phyloP scores from a whole-genome alignment of 2,113 vertebrate genomes.

The human region DNA sequence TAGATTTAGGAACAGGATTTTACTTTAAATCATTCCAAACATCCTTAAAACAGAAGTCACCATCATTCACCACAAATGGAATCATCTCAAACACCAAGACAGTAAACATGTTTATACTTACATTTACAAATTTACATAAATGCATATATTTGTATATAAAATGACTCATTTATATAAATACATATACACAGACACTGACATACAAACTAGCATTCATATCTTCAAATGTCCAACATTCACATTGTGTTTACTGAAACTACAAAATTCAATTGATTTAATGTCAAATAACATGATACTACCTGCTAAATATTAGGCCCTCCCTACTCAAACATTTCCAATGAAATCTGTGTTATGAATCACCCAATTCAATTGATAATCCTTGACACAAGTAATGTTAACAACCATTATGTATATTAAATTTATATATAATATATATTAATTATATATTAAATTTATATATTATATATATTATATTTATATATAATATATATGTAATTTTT shows the following conservation, averaged over 20 bases:
- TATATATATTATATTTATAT: not conserved
- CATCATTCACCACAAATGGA: not conserved
- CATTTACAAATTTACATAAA: not conserved
- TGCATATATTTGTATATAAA: not conserved
- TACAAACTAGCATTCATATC: not conserved
- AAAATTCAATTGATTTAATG: not conserved
- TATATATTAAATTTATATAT: not conserved
- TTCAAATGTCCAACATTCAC: not conserved
- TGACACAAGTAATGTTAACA: not conserved
- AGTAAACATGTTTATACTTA: not conserved
- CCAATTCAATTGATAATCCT: not conserved
- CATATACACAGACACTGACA: not conserved
- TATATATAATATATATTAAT: no score
- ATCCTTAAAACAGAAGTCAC: not conserved
- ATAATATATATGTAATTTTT: no score
- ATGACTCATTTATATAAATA: not conserved
- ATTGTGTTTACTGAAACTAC: not conserved
- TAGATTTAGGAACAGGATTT: not conserved
- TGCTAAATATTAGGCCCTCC: not conserved
- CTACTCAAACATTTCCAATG: not conserved
- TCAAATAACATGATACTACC: not conserved
- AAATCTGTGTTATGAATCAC: not conserved
- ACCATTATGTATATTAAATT: not conserved
- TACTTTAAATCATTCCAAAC: conserved; percentile 3
- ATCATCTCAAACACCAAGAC: conserved; percentile 7